Evolutionary conservation across 2,888 invertebrate species (phyloP).

Genomic region (Tineola bisselliella): DNA sequence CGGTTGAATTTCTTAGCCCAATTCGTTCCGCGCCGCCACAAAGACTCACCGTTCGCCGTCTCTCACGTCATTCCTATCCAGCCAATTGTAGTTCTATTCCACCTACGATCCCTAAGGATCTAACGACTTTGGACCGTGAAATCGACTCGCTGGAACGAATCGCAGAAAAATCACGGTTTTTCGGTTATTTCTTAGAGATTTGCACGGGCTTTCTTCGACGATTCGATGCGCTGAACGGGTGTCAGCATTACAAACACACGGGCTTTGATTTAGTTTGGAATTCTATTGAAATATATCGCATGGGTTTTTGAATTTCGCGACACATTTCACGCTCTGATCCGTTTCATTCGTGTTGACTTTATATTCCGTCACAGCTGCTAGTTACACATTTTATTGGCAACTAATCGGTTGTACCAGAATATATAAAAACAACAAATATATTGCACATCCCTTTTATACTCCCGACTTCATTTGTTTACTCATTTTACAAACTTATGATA

Average conservation of each 20-base stretch:
- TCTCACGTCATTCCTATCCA: conserved; percentile 22
- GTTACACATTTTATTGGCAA: conserved; percentile 33
- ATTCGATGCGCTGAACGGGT: conserved; percentile 62
- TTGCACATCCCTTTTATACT: background rate
- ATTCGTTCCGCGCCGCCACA: conserved; percentile 59
- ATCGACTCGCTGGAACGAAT: conserved; percentile 58
- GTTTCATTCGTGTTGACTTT: conserved; percentile 68
- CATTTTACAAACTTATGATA: no score
- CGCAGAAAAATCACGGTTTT: conserved; percentile 68
- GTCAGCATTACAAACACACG: conserved; percentile 65
- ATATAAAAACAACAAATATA: background rate
- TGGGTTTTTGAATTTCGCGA: conserved; percentile 60
- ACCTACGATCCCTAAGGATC: conserved; percentile 21
- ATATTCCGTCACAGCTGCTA: conserved; percentile 66
- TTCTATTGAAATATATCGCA: conserved; percentile 42
- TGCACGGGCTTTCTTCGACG: conserved; percentile 65
- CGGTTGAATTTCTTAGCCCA: conserved; percentile 44
- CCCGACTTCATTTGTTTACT: no score
- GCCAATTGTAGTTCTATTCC: conserved; percentile 8
- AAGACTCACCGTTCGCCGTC: conserved; percentile 45
- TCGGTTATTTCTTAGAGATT: conserved; percentile 69
- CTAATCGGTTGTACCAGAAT: background rate
- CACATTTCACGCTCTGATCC: conserved; percentile 58
- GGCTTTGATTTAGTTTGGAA: conserved; percentile 49
- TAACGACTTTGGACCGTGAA: conserved; percentile 47